Evolutionary conservation across 2,888 invertebrate genomes (phyloP).

Genomic region (Cataglyphis albicans): DNA sequence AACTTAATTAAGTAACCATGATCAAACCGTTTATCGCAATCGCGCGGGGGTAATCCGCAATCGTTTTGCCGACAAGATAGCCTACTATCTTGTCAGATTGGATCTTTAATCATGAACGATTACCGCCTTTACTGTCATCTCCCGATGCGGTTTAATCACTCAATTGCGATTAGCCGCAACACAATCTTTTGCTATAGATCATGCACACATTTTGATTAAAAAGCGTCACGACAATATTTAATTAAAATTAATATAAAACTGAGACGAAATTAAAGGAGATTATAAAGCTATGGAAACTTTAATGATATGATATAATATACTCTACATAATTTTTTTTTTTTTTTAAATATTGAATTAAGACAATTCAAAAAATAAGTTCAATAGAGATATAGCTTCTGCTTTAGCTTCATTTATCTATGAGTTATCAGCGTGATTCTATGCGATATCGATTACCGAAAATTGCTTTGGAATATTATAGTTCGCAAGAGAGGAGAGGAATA

Average conservation of each 20-base stretch:
- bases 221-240: not conserved
- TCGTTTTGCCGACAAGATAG: slow-evolving; percentile 75
- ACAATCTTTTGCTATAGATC: not conserved
- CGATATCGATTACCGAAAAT: slow-evolving; percentile 63
- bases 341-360: not conserved
- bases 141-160: slow-evolving; percentile 81
- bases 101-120: slow-evolving; percentile 76
- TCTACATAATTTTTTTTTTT: not conserved
- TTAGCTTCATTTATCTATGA: not conserved
- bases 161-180: slow-evolving; percentile 67
- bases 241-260: not conserved
- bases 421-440: not conserved
- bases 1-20: slow-evolving; percentile 45
- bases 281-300: not conserved
- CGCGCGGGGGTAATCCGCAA: slow-evolving; percentile 82
- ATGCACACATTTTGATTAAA: not conserved
- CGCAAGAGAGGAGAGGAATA: slow-evolving; percentile 64
- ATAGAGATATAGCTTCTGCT: not conserved
- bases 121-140: slow-evolving; percentile 81
- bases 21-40: slow-evolving; percentile 57
- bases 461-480: slow-evolving; percentile 79
- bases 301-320: not conserved
- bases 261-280: not conserved
- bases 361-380: not conserved
- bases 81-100: slow-evolving; percentile 49